Evolutionary conservation across 2,797 vertebrate species (phyloP).

Genomic region (Oceanodroma leucorhoa): DNA sequence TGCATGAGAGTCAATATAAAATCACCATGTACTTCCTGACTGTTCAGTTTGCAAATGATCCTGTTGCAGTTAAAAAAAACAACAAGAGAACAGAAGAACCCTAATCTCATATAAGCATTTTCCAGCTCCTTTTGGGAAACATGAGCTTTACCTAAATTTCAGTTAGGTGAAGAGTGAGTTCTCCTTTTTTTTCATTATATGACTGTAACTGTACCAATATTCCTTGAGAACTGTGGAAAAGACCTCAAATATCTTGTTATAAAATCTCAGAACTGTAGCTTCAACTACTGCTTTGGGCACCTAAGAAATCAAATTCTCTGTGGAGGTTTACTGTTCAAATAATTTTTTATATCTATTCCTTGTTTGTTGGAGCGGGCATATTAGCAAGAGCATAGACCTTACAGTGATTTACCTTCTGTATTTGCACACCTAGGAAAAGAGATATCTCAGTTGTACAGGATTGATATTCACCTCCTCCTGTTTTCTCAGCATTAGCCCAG

Average conservation of each 20-base stretch:
- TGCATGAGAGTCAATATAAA: not conserved
- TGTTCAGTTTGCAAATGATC: not conserved
- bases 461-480: fast-evolving
- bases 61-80: not conserved
- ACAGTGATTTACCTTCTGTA: not conserved
- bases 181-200: not conserved
- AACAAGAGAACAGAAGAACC: not conserved
- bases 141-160: not conserved
- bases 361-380: not conserved
- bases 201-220: not conserved
- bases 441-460: not conserved
- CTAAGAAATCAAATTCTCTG: not conserved
- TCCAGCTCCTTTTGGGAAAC: not conserved
- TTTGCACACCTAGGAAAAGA: not conserved
- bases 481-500: not conserved
- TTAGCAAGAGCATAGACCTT: not conserved
- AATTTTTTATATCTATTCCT: not conserved
- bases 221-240: not conserved
- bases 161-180: not conserved
- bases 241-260: not conserved
- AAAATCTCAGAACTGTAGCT: not conserved
- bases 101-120: not conserved
- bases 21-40: not conserved
- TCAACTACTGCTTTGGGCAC: not conserved
- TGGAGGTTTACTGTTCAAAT: not conserved